Evolutionary conservation across 1,140 invertebrate genomes (phyloP), one percentile per base, ranked within the genome.

Genomic region (Glossosoma conforme): DNA sequence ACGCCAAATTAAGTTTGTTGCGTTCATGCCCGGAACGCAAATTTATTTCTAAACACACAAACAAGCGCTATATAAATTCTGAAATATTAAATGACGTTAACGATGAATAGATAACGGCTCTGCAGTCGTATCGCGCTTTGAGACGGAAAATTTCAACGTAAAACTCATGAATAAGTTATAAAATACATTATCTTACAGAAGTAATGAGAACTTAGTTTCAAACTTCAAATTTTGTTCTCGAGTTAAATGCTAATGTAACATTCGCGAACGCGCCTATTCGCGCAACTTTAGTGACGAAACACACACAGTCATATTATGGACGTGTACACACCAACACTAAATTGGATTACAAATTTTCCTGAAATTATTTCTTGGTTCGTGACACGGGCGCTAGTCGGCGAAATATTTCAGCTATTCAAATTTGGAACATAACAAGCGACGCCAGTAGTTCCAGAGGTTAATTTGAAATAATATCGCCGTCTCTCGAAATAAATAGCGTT

Each of bases 141-240:
- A 36, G 32, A 40, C 36, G 52, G 38, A 46, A 42, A 52, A 44
- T 44, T 20, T 44, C 37, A 18, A 30, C 19, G 37, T 40, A 52
- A 45, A 44, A 38, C 28, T 40, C 53, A 55, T 50, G 46, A 50
- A 55, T 50, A 55, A 55, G 15, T 55, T 55, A 50, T 40, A 55
- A 55, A 55, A 55, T 44, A 49, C 53, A 50, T 55, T 55, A 55
- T 50, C 46, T 50, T 45, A 38, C 30, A 50, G 52, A 47, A 44
- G 46, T 46, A 45, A 56, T 51, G 47, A 45, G 53, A 56, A 51
- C 53, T 41, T 20, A 41, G 47, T 45, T 56, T 54, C 24, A 33
- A 44, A 49, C 52, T 49, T 37, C 32, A 33, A 43, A 44, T 54
- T 49, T 44, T 44, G 25, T 44, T 44, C 45, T 21, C 45, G 45